Conservation (phyloP, 2,113 vertebrate species). For the Sinosuthora webbiana region DNA sequence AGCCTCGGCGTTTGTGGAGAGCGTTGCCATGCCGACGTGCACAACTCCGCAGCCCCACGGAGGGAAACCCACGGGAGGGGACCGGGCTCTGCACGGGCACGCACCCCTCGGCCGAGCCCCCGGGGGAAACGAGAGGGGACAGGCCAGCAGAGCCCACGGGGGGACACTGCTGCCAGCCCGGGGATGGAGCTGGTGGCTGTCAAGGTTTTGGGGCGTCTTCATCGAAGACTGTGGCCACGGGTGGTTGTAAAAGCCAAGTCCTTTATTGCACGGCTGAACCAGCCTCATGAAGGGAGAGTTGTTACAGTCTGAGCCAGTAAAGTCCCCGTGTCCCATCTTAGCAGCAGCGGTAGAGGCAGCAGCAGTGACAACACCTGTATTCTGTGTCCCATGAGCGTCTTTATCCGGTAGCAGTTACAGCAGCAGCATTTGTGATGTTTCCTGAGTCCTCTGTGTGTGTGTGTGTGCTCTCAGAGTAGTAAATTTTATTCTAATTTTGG, state of each 20-base stretch:
- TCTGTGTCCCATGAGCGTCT: not conserved
- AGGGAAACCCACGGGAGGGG: not conserved
- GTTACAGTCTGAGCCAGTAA: not conserved
- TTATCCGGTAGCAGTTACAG: not conserved
- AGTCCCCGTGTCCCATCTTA: not conserved
- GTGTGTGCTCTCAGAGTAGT: not conserved
- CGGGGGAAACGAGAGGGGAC: not conserved
- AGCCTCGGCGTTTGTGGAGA: not conserved
- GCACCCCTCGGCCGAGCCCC: not conserved
- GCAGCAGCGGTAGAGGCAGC: no score
- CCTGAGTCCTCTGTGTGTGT: not conserved
- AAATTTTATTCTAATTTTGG: not conserved
- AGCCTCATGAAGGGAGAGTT: not conserved
- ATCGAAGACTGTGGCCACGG: fast-evolving
- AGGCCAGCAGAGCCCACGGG: not conserved
- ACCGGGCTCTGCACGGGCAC: not conserved
- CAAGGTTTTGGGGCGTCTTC: not conserved
- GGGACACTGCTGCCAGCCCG: no score
- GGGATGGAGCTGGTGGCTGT: no score
- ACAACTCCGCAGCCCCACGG: not conserved
- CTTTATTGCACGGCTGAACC: not conserved
- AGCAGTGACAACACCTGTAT: no score
- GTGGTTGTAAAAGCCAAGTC: not conserved
- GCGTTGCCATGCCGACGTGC: not conserved
- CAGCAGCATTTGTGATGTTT: not conserved